These are phyloP conservation scores for Yponomeuta evonymella DNA, from an alignment of 2,888 invertebrate species.

Conservation along the genomic window DNA sequence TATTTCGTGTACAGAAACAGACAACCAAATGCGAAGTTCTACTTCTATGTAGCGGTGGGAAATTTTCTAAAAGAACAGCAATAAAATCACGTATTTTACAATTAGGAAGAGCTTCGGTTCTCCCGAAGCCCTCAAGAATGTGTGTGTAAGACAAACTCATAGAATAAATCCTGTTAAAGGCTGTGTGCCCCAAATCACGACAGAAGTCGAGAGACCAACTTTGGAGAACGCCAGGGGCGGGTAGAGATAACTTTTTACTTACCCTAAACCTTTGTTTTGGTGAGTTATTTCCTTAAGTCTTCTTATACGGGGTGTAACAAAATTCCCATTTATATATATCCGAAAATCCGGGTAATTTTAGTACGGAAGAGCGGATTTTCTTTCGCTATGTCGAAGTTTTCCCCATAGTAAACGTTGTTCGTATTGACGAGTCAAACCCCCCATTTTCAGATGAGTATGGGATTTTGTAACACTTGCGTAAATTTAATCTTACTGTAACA, in stretches of 20 bases:
- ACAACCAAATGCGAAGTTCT: neutral
- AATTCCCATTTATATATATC: no score
- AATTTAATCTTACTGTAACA: no score
- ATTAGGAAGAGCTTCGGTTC: neutral
- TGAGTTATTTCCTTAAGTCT: conserved; percentile 5
- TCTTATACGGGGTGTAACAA: neutral
- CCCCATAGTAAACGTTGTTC: no score
- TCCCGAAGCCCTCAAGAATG: neutral
- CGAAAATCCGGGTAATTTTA: no score
- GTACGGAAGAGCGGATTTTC: no score
- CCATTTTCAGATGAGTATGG: no score
- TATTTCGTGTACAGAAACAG: neutral
- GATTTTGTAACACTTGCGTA: no score
- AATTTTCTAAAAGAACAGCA: neutral
- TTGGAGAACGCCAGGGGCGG: neutral
- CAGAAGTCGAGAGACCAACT: neutral
- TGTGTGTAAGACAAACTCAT: conserved; percentile 11
- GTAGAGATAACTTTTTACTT: conserved; percentile 1
- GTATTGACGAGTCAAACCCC: no score
- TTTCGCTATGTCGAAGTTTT: no score
- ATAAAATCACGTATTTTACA: neutral
- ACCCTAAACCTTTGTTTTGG: conserved; percentile 9
- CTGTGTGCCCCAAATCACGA: conserved; percentile 9
- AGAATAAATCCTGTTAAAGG: conserved; percentile 12
- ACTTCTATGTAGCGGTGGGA: neutral